Evolutionary conservation across 2,113 vertebrate genomes (phyloP), one percentile per base, ranked within the genome.

Genomic region (Gobio gobio): DNA sequence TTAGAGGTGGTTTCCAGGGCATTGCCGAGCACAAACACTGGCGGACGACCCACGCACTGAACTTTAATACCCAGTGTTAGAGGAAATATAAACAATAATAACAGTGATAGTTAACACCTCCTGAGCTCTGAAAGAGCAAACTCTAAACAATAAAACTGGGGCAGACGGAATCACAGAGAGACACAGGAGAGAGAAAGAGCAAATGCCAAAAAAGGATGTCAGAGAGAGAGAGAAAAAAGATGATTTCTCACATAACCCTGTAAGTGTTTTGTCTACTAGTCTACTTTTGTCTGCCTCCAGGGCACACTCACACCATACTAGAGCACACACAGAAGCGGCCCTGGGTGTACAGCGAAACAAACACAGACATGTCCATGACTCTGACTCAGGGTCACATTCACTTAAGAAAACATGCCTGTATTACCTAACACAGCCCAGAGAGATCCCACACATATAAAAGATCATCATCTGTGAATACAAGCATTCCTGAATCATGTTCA

Each of bases 241-340:
- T 68, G 16, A 45, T 5, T 26, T 33, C 56, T 78, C 3, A 45
- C n/a, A 56, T 89, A 87, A 78, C n/a, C 79, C 87, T 89, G 87
- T 61, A 77, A 78, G 45, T 91, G 87, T 92, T 90, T 88, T 89
- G 90, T 90, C 91, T 89, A 86, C 66, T 51, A 29, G 29, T 29
- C 29, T 29, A 12, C n/a, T 82, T 68, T 16, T 9, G 85, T 79
- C 49, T 83, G 78, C 78, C 78, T 63, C 6, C 78, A 18, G 24
- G 78, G 58, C 78, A 63, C 78, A 63, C 12, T 63, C 58, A 47
- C 78, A 64, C 70, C 3, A 8, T 66, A 45, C 82, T 68, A 59
- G 86, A 87, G 73, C 29, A 78, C 84, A 83, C 83, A 77, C 83
- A 40, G 33, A 86, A 72, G 88, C 87, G 88, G 77, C 86, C 77